These are phyloP conservation scores for Psylliodes chrysocephalus DNA, from an alignment of 2,888 invertebrate species.

Conservation along the genomic window DNA sequence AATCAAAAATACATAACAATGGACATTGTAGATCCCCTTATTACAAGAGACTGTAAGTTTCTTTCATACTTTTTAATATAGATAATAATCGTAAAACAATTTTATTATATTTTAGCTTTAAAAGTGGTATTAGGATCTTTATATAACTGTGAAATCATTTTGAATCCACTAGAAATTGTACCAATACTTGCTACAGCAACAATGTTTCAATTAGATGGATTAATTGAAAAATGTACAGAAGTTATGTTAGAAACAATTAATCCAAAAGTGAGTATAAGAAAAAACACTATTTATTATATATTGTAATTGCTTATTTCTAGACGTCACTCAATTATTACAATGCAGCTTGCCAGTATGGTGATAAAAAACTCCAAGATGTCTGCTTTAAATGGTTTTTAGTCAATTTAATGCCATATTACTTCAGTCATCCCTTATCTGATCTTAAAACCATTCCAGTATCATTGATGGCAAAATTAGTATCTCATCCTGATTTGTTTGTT, in stretches of 20 bases:
- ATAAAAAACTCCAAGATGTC: slow-evolving; percentile 70
- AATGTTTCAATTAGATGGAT: slow-evolving; percentile 77
- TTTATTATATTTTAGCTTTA: slow-evolving; percentile 67
- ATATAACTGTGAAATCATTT: slow-evolving; percentile 78
- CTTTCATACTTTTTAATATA: background rate
- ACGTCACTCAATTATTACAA: slow-evolving; percentile 77
- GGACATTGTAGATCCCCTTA: slow-evolving; percentile 77
- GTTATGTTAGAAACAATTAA: slow-evolving; percentile 82
- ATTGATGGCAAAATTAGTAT: slow-evolving; percentile 72
- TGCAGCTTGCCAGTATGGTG: slow-evolving; percentile 76
- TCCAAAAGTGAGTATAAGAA: slow-evolving; percentile 64
- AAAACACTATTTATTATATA: background rate
- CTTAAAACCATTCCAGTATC: slow-evolving; percentile 73
- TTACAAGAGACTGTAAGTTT: slow-evolving; percentile 73
- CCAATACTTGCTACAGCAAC: slow-evolving; percentile 78
- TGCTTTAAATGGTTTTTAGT: slow-evolving; percentile 77
- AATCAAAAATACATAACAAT: slow-evolving; percentile 73
- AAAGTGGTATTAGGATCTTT: slow-evolving; percentile 79
- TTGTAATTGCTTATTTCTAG: slow-evolving; percentile 56
- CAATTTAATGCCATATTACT: slow-evolving; percentile 73
- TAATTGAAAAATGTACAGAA: slow-evolving; percentile 76
- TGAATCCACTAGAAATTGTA: slow-evolving; percentile 75
- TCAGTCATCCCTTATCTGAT: slow-evolving; percentile 67
- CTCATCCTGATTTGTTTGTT: slow-evolving; percentile 75
- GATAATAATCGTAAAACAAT: background rate